phyloP scores from a whole-genome alignment of 2,797 vertebrate species.

The Mormyrops attenuatus region DNA sequence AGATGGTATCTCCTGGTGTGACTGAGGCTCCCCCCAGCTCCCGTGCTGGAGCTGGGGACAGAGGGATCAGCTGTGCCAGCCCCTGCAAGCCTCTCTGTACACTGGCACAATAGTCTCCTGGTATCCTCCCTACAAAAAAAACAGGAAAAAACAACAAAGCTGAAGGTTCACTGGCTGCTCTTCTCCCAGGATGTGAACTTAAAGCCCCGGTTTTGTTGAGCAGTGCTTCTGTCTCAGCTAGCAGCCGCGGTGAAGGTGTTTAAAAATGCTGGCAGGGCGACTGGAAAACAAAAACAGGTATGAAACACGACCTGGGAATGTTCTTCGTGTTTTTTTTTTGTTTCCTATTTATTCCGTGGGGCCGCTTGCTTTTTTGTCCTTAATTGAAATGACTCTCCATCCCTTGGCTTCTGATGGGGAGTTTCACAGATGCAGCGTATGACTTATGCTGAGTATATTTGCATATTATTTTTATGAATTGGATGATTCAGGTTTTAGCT shows the following conservation, averaged over 20 bases:
- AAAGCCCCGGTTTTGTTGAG: slow-evolving; percentile 16
- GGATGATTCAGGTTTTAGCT: neutral
- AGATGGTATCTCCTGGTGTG: slow-evolving; percentile 54
- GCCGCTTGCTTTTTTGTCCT: neutral
- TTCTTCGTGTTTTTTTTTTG: neutral
- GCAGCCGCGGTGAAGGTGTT: slow-evolving; percentile 36
- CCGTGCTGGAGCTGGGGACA: slow-evolving; percentile 50
- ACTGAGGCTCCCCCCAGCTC: slow-evolving; percentile 40
- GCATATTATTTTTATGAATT: slow-evolving; percentile 4
- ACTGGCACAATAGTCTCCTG: slow-evolving; percentile 60
- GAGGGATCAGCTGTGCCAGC: slow-evolving; percentile 68
- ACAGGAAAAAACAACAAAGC: slow-evolving; percentile 26
- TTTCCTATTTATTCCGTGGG: neutral
- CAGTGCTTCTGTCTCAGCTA: slow-evolving; percentile 15
- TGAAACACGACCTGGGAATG: slow-evolving; percentile 38
- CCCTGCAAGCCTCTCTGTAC: slow-evolving; percentile 54
- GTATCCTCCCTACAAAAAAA: slow-evolving; percentile 47
- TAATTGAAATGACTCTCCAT: neutral
- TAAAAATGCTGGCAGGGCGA: slow-evolving; percentile 64
- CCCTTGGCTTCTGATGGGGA: neutral
- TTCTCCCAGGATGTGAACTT: slow-evolving; percentile 31
- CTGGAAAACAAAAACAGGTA: slow-evolving; percentile 65
- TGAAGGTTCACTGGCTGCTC: slow-evolving; percentile 27
- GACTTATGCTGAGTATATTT: neutral
- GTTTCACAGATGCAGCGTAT: neutral